Conservation (phyloP, 2,888 invertebrate genomes). For the Xanthorhoe designata region DNA sequence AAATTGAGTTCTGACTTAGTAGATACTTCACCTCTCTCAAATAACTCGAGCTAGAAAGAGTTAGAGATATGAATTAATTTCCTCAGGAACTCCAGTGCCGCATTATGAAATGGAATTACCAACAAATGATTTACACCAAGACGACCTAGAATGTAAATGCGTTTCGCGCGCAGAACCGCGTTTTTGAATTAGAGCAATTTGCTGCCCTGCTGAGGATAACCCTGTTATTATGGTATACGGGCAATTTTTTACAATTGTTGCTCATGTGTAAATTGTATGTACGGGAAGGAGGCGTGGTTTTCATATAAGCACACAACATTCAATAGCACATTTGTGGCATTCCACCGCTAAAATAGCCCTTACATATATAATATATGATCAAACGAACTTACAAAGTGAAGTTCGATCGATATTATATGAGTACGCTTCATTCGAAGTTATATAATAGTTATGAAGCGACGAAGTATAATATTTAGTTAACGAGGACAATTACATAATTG, state of each 20-base stretch:
- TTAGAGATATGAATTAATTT: constrained; percentile 8
- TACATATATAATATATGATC: no score
- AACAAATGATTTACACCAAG: constrained; percentile 58
- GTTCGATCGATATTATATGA: no score
- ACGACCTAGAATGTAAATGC: constrained; percentile 54
- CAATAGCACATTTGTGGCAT: no score
- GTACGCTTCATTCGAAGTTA: no score
- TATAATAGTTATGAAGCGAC: no score
- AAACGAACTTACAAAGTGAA: no score
- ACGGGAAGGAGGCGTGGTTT: background rate
- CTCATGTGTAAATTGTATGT: background rate
- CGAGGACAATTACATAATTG: no score
- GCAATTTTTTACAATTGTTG: background rate
- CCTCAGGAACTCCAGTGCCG: constrained; percentile 19
- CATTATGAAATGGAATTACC: constrained; percentile 49
- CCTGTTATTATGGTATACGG: constrained; percentile 19
- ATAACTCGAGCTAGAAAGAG: constrained; percentile 12
- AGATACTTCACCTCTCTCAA: constrained; percentile 1
- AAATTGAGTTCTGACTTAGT: background rate
- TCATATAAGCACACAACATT: no score
- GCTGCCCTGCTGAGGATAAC: constrained; percentile 43
- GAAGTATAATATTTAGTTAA: no score
- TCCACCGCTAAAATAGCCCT: no score
- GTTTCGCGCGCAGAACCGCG: constrained; percentile 45
- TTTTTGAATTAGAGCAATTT: constrained; percentile 55